These are phyloP conservation scores for Athripsodes cinereus DNA, from an alignment of 2,888 invertebrate genomes.

Conservation along the genomic window DNA sequence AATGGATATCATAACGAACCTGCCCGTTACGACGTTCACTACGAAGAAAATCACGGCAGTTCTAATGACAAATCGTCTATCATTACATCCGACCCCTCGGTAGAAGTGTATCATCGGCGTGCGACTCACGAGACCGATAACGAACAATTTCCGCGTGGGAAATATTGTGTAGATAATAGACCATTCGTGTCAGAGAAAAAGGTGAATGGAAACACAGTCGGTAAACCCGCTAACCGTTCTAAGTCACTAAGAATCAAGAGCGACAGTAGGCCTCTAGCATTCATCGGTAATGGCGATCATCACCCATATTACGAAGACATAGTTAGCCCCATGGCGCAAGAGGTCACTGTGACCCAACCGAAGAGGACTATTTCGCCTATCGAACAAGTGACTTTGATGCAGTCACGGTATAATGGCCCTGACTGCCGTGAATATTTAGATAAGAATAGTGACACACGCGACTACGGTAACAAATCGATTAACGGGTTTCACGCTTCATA, in stretches of 20 bases:
- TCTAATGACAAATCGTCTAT: slow-evolving; percentile 1
- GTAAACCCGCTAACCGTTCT: slow-evolving; percentile 45
- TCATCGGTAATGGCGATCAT: slow-evolving; percentile 32
- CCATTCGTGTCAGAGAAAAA: slow-evolving; percentile 33
- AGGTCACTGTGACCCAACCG: slow-evolving; percentile 48
- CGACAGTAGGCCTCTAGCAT: slow-evolving; percentile 32
- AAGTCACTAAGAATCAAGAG: slow-evolving; percentile 50
- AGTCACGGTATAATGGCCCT: slow-evolving; percentile 29
- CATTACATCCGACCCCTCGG: slow-evolving; percentile 3
- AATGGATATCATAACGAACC: slow-evolving; percentile 15
- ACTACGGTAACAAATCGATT: slow-evolving; percentile 6
- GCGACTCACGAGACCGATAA: slow-evolving; percentile 10
- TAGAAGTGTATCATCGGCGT: slow-evolving; percentile 9
- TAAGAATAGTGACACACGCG: slow-evolving; percentile 4
- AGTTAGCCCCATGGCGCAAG: slow-evolving; percentile 22
- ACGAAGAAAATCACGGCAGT: slow-evolving; percentile 6
- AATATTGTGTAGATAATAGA: slow-evolving; percentile 18
- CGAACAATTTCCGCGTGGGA: slow-evolving; percentile 25
- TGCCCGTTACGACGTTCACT: slow-evolving; percentile 14
- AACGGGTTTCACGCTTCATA: slow-evolving; percentile 6
- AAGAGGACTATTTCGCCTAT: slow-evolving; percentile 49
- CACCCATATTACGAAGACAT: slow-evolving; percentile 36
- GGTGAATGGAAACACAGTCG: slow-evolving; percentile 35
- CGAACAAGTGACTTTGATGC: slow-evolving; percentile 48
- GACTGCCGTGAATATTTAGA: slow-evolving; percentile 9